Evolutionary conservation across 1,140 invertebrate genomes (phyloP), one percentile per base, ranked within the genome.

Genomic region (Lasioglossum baleicum): DNA sequence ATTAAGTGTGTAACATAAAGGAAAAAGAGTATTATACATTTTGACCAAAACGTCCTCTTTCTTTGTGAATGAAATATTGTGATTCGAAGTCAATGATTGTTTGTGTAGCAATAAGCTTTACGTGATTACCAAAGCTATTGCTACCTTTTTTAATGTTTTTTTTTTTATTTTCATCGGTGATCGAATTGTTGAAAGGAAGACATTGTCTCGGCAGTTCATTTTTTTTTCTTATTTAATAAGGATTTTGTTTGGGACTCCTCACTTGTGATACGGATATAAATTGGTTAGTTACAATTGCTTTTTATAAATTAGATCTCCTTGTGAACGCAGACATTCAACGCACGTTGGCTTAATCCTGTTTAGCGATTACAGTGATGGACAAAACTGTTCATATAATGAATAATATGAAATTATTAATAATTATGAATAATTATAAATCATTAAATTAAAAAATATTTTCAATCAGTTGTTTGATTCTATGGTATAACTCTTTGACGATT

Each of bases 61-160:
- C 71, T 44, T 65, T 53, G 22, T 73, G 44, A 56, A 73, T 73
- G 35, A 8, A 61, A 78, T 31, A 17, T 40, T 61, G 13, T 71
- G 53, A 78, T 64, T 72, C 42, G 48, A 56, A 20, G 35, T 56
- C 17, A 31, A n/a, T 48, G 63, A 56, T 15, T 17, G 31, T 17
- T 44, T 15, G 22, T 63, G 8, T 66, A 66, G 42, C 8, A 22
- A n/a, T n/a, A 20, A 48, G 56, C 56, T 22, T 58, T 58, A 58
- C 56, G 56, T 58, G 0, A 20, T 8, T n/a, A 58, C 20, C 20
- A 6, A 22, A 8, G 56, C 7, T 58, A 20, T 35, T 61, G 60
- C 51, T 53, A 26, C 13, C 22, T 11, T 61, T 61, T 15, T 31
- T 31, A 31, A 10, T 48, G 10, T 48, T 10, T 48, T 48, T 48